A percentile compares a stretch with the other conserved stretches of the same genome.
phyloP scores from a whole-genome alignment of 2,888 invertebrate species.

The Nomada lathburiana region DNA sequence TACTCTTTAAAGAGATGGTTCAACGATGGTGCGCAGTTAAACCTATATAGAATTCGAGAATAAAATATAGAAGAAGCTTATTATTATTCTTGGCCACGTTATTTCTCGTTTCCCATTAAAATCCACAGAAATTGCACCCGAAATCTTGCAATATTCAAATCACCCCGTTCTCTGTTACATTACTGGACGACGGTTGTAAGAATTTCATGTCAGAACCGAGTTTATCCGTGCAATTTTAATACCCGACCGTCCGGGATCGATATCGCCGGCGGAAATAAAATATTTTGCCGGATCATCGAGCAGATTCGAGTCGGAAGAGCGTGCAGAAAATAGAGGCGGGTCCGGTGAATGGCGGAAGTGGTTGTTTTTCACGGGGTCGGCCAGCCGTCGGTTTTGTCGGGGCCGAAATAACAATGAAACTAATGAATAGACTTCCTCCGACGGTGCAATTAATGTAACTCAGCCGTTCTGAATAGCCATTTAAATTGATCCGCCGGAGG shows the following conservation, averaged over 20 bases:
- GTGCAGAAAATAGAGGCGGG: slow-evolving; percentile 24
- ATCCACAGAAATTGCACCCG: too few relatives aligned
- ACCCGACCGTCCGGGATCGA: neutral
- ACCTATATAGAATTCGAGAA: too few relatives aligned
- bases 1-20: too few relatives aligned
- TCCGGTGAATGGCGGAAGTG: slow-evolving; percentile 49
- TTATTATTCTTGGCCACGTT: too few relatives aligned
- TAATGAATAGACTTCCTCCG: slow-evolving; percentile 74
- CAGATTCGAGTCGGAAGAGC: slow-evolving; percentile 16
- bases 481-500: slow-evolving; percentile 64
- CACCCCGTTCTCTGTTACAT: too few relatives aligned
- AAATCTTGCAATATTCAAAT: too few relatives aligned
- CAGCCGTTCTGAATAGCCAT: slow-evolving; percentile 66
- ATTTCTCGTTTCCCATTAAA: neutral
- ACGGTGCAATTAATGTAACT: slow-evolving; percentile 71
- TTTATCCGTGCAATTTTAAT: too few relatives aligned
- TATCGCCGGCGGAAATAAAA: neutral
- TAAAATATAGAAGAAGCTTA: too few relatives aligned
- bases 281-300: slow-evolving; percentile 26
- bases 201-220: too few relatives aligned
- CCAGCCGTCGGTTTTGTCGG: slow-evolving; percentile 50
- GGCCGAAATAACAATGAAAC: slow-evolving; percentile 69
- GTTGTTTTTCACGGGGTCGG: slow-evolving; percentile 63
- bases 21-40: too few relatives aligned
- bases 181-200: too few relatives aligned